Base-by-base conservation (phyloP, 2,113 vertebrate genomes). In the Ammodytes marinus region DNA sequence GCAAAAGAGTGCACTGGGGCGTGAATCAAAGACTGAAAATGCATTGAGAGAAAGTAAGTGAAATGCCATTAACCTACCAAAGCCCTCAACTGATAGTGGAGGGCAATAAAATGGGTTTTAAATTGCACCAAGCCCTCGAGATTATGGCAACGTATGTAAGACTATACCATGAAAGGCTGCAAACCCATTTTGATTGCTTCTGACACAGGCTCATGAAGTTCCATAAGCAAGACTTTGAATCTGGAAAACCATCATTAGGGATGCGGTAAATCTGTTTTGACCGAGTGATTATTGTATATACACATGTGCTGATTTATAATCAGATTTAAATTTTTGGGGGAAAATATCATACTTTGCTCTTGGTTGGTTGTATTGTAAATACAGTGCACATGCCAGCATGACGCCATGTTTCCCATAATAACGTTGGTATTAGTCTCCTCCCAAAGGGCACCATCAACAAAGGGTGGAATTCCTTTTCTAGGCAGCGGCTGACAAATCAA, bases 51-150 rank as follows among this genome's bases (percentile, higher is more conserved):
- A 90, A 91, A 93, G 89, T 94, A 93, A 90, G 91, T 69, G 79
- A 93, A 94, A 94, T 91, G 86, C 88, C 92, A 94, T 94, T 94
- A 94, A 94, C 93, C 92, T 92, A 91, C 86, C 84, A 86, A 92
- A 92, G 91, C 90, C 92, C 88, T 91, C 90, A 47, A 78, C 88
- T 91, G 92, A 93, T 92, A 93, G 88, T 78, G 85, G 85, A 91
- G 86, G 90, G 90, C 89, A 90, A 82, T 73, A 90, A 77, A 84
- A 68, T 66, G 85, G 85, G 84, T 92, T 92, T 94, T 92, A 93
- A 94, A 94, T 94, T 93, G 90, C 80, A 82, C 82, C 72, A 78
- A 89, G 90, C 91, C 91, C 91, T 83, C 61, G 89, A 92, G 92
- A 93, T 92, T 90, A 91, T 84, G 86, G 84, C 77, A 67, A 89